phyloP scores from a whole-genome alignment of 2,797 vertebrate genomes.

The Clarias pachynema region DNA sequence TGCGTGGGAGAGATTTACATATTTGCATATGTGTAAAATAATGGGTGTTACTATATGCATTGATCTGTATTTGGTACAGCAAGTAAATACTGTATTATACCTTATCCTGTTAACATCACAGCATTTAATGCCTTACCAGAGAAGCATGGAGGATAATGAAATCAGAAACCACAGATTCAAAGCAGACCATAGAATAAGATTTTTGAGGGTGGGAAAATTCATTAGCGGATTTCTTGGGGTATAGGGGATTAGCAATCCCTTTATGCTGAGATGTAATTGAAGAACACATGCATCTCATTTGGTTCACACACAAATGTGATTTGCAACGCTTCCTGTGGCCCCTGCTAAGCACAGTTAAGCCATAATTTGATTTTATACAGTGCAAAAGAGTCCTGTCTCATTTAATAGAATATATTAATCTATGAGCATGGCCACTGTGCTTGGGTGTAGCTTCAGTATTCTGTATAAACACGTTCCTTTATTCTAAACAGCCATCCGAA shows the following conservation, averaged over 20 bases:
- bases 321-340: slow-evolving; percentile 73
- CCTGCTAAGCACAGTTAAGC: slow-evolving; percentile 70
- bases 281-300: slow-evolving; percentile 73
- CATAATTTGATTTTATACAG: slow-evolving; percentile 71
- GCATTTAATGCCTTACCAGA: slow-evolving; percentile 40
- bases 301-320: slow-evolving; percentile 77
- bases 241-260: slow-evolving; percentile 77
- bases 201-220: slow-evolving; percentile 76
- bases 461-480: not conserved
- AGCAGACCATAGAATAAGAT: slow-evolving; percentile 65
- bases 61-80: slow-evolving; percentile 15
- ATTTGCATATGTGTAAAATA: slow-evolving; percentile 18
- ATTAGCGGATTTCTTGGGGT: slow-evolving; percentile 74
- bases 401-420: slow-evolving; percentile 36
- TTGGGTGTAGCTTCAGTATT: not conserved
- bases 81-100: slow-evolving; percentile 27
- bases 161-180: slow-evolving; percentile 54
- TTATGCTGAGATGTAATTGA: slow-evolving; percentile 79
- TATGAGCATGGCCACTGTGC: slow-evolving; percentile 5
- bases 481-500: slow-evolving; percentile 2
- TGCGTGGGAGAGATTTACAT: slow-evolving; percentile 62
- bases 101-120: slow-evolving; percentile 66
- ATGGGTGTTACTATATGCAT: not conserved
- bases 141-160: slow-evolving; percentile 62
- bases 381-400: slow-evolving; percentile 53